Evolutionary conservation across 2,888 invertebrate genomes (phyloP), one percentile per base, ranked within the genome.

Genomic region (Lycophotia porphyrea): DNA sequence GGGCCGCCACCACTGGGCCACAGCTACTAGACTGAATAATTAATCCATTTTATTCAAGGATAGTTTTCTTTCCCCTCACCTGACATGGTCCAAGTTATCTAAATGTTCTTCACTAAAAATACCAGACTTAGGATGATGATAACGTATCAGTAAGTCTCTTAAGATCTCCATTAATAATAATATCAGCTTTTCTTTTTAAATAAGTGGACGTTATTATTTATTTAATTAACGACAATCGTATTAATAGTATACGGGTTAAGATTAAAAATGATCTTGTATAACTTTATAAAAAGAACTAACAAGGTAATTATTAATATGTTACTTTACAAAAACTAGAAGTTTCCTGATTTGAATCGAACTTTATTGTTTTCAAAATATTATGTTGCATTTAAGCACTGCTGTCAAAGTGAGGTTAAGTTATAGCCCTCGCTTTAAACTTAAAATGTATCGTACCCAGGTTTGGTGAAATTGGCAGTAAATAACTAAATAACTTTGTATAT

Each of bases 321-420:
- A 31, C 7, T 36, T 1, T 36, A 36, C 21, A 27, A 58, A 58
- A 31, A 39, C 49, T 65, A 2, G 4, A 24, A 34, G 5, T 4
- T 49, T 42, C 21, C 15, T 1, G 8, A 74, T 63, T 52, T 11
- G 21, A 31, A 47, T 47, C 0, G 11, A 27, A 4, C 5, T 71
- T 60, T 79, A 58, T 79, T 39, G 42, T 31, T 73, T 42, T 36
- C 5, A 49, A 49, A 71, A n/a, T 75, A 36, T n/a, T 36, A 27
- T 31, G 39, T 42, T 60, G 21, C 21, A 60, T 31, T 60, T 21
- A 34, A 55, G 42, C 44, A 55, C 24, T 49, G 18, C 52, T 31
- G 31, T 63, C 44, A 52, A 21, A 73, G 36, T 34, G n/a, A n/a
- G 34, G 63, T 31, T 39, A 39, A 81, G 52, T 81, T 42, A 77